phyloP scores from a whole-genome alignment of 1,140 invertebrate genomes.

The Choristoneura fumiferana region DNA sequence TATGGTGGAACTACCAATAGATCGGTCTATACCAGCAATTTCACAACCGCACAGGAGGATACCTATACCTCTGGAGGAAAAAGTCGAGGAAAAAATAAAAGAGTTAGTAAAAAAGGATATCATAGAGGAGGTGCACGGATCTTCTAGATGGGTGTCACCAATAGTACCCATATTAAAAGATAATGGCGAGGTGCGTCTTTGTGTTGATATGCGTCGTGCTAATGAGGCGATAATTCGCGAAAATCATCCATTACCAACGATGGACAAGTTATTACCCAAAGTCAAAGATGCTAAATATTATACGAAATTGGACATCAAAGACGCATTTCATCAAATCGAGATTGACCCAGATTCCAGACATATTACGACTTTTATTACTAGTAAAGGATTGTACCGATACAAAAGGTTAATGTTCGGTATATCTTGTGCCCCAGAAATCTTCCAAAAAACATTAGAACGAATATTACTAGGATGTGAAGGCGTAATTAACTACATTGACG shows the following conservation, averaged over 20 bases:
- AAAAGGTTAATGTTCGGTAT: conserved; percentile 15
- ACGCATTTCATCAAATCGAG: too few species aligned
- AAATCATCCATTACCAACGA: conserved; percentile 23
- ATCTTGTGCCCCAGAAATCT: not conserved
- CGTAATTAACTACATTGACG: not conserved
- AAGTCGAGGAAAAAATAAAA: not conserved
- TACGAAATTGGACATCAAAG: too few species aligned
- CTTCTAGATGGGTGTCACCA: too few species aligned
- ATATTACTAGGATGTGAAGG: conserved; percentile 11
- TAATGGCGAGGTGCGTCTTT: conserved; percentile 25
- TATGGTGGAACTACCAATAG: not conserved
- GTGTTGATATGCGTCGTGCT: conserved; percentile 24
- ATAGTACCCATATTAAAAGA: too few species aligned
- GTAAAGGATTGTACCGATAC: not conserved
- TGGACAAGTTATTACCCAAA: conserved; percentile 8
- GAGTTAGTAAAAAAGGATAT: conserved; percentile 6
- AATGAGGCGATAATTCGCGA: conserved; percentile 25
- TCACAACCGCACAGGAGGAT: conserved; percentile 5
- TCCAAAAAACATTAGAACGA: conserved; percentile 13
- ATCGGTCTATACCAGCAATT: not conserved
- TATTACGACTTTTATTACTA: conserved; percentile 14
- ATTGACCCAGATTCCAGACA: not conserved
- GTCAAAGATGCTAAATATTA: not conserved
- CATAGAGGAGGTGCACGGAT: conserved; percentile 19
- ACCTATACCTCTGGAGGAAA: not conserved